Evolutionary conservation across 2,888 invertebrate species (phyloP).

Genomic region (Carterocephalus palaemon): DNA sequence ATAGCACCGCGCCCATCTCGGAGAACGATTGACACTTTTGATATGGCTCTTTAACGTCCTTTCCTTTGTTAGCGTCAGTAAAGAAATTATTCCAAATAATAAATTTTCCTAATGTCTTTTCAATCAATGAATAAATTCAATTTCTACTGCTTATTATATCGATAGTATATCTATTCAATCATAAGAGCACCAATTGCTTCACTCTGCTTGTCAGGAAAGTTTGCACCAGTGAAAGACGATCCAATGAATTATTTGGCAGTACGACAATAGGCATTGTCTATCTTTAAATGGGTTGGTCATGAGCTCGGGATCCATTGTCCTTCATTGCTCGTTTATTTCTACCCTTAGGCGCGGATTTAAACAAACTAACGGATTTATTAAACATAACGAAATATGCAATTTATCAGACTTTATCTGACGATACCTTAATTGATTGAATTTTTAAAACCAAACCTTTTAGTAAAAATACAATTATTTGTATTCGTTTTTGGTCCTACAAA

Average conservation of each 20-base stretch:
- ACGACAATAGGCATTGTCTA: constrained; percentile 69
- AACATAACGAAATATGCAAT: constrained; percentile 58
- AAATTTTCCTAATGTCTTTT: constrained; percentile 2
- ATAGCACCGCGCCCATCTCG: constrained; percentile 47
- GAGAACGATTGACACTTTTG: constrained; percentile 44
- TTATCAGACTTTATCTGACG: too few species aligned
- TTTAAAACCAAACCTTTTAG: too few species aligned
- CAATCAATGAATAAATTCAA: too few species aligned
- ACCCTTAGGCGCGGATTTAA: constrained; percentile 62
- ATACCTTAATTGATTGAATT: too few species aligned
- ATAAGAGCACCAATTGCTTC: constrained; percentile 41
- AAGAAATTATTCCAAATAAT: constrained; percentile 15
- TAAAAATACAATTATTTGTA: too few species aligned
- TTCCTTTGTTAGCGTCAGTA: constrained; percentile 22
- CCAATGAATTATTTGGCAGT: constrained; percentile 50
- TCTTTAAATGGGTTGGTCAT: constrained; percentile 62
- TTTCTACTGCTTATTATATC: constrained; percentile 1
- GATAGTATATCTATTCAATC: constrained; percentile 5
- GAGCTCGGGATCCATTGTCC: constrained; percentile 59
- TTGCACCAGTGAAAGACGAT: constrained; percentile 55
- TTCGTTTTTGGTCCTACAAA: too few species aligned
- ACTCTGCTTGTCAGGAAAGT: constrained; percentile 44
- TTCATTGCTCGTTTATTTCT: constrained; percentile 70
- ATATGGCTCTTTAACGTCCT: constrained; percentile 39
- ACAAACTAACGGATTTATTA: constrained; percentile 60